phyloP scores from a whole-genome alignment of 2,888 invertebrate genomes.

The Campoletis raptor region DNA sequence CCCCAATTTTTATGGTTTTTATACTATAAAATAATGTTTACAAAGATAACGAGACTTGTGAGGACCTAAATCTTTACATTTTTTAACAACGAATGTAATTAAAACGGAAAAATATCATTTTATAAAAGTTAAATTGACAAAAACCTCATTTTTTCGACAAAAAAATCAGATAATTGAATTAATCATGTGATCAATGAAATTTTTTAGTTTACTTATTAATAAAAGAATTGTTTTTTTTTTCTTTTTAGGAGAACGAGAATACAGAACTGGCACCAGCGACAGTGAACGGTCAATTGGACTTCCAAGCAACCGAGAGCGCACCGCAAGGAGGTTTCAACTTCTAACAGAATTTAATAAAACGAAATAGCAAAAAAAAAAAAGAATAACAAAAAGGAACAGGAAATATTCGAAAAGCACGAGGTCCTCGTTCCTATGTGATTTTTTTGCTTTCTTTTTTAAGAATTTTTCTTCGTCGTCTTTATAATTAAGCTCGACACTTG shows the following conservation, averaged over 20 bases:
- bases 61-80: too few relatives aligned
- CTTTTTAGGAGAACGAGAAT: conserved; percentile 75
- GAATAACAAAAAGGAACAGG: background rate
- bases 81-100: too few relatives aligned
- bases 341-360: conserved; percentile 57
- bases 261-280: conserved; percentile 72
- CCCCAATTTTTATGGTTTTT: too few relatives aligned
- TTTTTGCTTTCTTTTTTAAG: conserved; percentile 36
- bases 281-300: conserved; percentile 77
- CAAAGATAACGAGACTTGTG: too few relatives aligned
- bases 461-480: background rate
- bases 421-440: background rate
- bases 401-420: background rate
- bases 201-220: background rate
- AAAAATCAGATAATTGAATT: too few relatives aligned
- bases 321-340: conserved; percentile 79
- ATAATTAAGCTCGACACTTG: background rate
- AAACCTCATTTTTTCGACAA: too few relatives aligned
- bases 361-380: background rate
- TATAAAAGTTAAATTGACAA: too few relatives aligned
- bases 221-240: conserved; percentile 22
- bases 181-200: too few relatives aligned
- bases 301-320: conserved; percentile 74
- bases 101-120: too few relatives aligned
- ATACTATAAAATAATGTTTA: too few relatives aligned